phyloP scores from a whole-genome alignment of 2,888 invertebrate genomes.

The Aspidiotus rigidus region DNA sequence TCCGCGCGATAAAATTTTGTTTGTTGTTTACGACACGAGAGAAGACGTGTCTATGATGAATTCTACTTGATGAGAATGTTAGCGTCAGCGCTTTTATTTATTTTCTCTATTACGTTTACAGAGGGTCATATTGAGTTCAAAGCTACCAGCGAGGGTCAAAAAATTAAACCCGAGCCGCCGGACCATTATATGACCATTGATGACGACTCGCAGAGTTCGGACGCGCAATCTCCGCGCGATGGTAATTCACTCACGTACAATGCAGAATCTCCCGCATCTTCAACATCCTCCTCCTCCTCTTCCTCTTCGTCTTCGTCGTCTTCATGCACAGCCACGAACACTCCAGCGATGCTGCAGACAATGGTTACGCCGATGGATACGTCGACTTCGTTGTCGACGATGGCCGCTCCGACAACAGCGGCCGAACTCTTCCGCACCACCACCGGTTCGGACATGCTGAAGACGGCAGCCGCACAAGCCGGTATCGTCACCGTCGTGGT shows the following conservation, averaged over 20 bases:
- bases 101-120: constrained; percentile 40
- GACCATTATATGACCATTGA: constrained; percentile 78
- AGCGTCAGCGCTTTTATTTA: background rate
- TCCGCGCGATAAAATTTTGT: no score
- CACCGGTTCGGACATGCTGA: constrained; percentile 47
- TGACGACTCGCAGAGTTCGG: constrained; percentile 79
- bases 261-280: constrained; percentile 40
- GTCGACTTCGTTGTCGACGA: constrained; percentile 27
- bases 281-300: constrained; percentile 33
- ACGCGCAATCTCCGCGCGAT: constrained; percentile 41
- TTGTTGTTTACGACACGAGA: background rate
- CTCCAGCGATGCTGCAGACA: constrained; percentile 20
- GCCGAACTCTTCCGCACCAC: constrained; percentile 35
- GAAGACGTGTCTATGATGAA: background rate
- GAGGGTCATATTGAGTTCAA: constrained; percentile 85
- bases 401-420: background rate
- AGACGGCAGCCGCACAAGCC: constrained; percentile 55
- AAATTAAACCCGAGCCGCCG: constrained; percentile 74
- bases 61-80: background rate
- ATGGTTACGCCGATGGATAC: constrained; percentile 31
- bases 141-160: constrained; percentile 81
- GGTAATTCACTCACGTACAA: constrained; percentile 41
- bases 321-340: background rate
- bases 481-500: constrained; percentile 60
- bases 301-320: constrained; percentile 12